These are phyloP conservation scores for Adineta ricciae DNA, from an alignment of 2,888 invertebrate species.

Conservation along the genomic window DNA sequence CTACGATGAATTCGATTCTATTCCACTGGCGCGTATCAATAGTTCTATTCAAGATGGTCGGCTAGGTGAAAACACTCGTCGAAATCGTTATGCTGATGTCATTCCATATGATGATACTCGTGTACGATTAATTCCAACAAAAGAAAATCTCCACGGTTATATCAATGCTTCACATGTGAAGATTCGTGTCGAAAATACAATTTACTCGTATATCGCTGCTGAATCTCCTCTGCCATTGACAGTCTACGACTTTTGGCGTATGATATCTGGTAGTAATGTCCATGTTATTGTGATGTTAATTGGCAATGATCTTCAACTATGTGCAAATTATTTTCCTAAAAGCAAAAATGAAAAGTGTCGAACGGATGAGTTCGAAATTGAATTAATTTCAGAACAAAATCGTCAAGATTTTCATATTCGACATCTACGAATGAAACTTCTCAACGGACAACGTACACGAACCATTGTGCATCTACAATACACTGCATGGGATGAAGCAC, in stretches of 20 bases:
- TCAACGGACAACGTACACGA: not conserved
- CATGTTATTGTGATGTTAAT: constrained; percentile 11
- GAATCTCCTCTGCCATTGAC: not conserved
- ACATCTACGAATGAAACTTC: not conserved
- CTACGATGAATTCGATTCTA: constrained; percentile 16
- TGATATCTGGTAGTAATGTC: not conserved
- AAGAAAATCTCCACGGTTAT: constrained; percentile 74
- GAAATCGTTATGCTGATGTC: constrained; percentile 61
- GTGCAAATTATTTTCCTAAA: constrained; percentile 1
- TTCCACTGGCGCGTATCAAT: not conserved
- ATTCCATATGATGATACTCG: constrained; percentile 82
- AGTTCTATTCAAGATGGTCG: constrained; percentile 59
- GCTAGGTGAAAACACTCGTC: constrained; percentile 58
- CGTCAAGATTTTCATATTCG: not conserved
- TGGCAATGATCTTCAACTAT: not conserved
- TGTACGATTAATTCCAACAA: constrained; percentile 67
- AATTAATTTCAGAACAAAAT: constrained; percentile 11
- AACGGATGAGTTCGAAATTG: constrained; percentile 8
- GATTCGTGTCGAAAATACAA: constrained; percentile 52
- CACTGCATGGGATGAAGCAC: not conserved
- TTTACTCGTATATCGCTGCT: constrained; percentile 3
- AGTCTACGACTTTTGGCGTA: not conserved
- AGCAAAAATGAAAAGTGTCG: not conserved
- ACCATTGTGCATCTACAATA: constrained; percentile 14
- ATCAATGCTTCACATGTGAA: constrained; percentile 83